Evolutionary conservation across 2,113 vertebrate genomes (phyloP), one percentile per base, ranked within the genome.

Genomic region (Thymallus thymallus): DNA sequence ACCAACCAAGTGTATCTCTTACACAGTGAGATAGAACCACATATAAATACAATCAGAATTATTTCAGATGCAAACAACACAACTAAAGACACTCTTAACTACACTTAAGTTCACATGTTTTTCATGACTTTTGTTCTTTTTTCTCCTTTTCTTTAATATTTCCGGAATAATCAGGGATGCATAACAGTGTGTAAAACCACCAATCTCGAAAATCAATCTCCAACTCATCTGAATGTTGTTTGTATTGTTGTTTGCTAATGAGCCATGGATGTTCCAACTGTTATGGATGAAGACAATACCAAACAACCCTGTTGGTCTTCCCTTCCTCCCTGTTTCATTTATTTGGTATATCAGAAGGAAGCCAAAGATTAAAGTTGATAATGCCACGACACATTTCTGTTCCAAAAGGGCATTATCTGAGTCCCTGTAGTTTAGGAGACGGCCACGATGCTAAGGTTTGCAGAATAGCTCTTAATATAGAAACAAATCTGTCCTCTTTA

Each of bases 301-400:
- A 55, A 60, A 60, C 16, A 60, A 41, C 51, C 5, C 51, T 20
- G 51, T 20, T 6, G 51, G 9, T 20, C 16, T 55, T 20, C 51
- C 56, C 56, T 22, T 20, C 29, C 32, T 30, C 41, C 14, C n/a
- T 14, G 67, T 65, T 51, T 22, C 65, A 76, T 71, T 71, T 80
- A 64, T 68, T 72, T 70, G 41, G 63, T 32, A 48, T 65, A 73
- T 84, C 80, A 77, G 71, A 76, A 80, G 18, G 35, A 32, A 75
- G 74, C 30, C 24, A 45, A 78, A 76, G 72, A 85, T 82, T 79
- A 72, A 78, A 84, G 74, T 46, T 68, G 84, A 85, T 80, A 82
- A 79, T 77, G 86, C 78, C 84, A 76, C 76, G 82, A 78, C 63
- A 48, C 78, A 80, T 87, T 84, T 87, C 61, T 67, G 46, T 77